Percentiles rank a stretch among this genome's conserved stretches.
Evolutionary conservation across 2,113 vertebrate species (phyloP).

Genomic region (Tinamus guttatus): DNA sequence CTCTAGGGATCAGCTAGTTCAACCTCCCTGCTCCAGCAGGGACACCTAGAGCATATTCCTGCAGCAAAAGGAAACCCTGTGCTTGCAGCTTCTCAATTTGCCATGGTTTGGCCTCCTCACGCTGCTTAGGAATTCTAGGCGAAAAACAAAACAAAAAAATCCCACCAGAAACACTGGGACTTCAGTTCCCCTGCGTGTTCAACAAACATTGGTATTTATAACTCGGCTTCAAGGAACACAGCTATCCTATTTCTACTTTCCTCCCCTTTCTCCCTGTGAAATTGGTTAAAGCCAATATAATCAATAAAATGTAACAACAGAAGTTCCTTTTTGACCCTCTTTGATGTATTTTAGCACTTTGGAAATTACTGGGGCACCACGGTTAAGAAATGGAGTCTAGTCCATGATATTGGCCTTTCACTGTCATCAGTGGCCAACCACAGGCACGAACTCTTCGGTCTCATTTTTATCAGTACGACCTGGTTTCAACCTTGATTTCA

Average conservation of each 20-base stretch:
- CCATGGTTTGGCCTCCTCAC: not conserved
- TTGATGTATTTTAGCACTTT: not conserved
- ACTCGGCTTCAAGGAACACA: not conserved
- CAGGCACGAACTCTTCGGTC: not conserved
- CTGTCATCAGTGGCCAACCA: not conserved
- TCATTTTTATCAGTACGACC: not conserved
- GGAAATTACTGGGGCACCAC: not conserved
- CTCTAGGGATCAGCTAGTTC: no score
- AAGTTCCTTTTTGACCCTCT: not conserved
- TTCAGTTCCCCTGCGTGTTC: not conserved
- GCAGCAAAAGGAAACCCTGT: not conserved
- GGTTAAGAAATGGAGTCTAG: not conserved
- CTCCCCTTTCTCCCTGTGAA: not conserved
- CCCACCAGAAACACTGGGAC: not conserved
- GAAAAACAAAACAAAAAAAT: conserved; percentile 23
- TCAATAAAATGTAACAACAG: not conserved
- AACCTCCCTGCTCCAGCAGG: no score
- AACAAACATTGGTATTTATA: not conserved
- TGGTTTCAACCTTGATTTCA: not conserved
- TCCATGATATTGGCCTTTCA: not conserved
- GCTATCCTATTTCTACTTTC: not conserved
- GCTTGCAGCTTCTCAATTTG: conserved; percentile 1
- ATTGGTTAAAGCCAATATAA: not conserved
- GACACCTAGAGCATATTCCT: not conserved
- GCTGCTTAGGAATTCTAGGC: not conserved